Evolutionary conservation across 2,888 invertebrate species (phyloP).

Genomic region (Globia sparganii): DNA sequence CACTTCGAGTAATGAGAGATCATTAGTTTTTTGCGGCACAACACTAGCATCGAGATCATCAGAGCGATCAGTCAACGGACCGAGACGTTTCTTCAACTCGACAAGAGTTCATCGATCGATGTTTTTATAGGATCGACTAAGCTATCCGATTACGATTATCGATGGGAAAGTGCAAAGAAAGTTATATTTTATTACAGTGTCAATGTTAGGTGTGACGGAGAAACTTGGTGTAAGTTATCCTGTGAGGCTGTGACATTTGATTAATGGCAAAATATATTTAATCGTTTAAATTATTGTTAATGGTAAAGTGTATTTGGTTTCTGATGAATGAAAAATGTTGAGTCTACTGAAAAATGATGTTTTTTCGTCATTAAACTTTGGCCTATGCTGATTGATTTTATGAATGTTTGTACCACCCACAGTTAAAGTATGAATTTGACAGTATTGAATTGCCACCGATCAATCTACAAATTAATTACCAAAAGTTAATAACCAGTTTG

Average conservation of each 20-base stretch:
- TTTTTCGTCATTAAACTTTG: background rate
- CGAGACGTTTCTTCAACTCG: constrained; percentile 88
- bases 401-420: background rate
- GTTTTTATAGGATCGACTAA: constrained; percentile 76
- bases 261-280: background rate
- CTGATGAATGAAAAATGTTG: background rate
- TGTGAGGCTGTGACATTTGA: constrained; percentile 7
- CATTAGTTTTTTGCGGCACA: constrained; percentile 58
- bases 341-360: background rate
- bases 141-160: constrained; percentile 79
- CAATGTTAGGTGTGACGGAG: constrained; percentile 39
- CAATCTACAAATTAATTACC: constrained; percentile 4
- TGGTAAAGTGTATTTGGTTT: background rate
- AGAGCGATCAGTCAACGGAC: constrained; percentile 79
- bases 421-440: background rate
- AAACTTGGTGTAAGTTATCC: constrained; percentile 53
- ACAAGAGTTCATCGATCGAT: constrained; percentile 83
- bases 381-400: background rate
- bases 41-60: constrained; percentile 56
- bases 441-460: background rate
- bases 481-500: constrained; percentile 5
- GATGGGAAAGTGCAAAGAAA: constrained; percentile 83
- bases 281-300: background rate
- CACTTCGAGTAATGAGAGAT: constrained; percentile 58
- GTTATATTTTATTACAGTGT: constrained; percentile 65